Evolutionary conservation across 2,113 vertebrate genomes (phyloP).

Genomic region (Herpetotheres cachinnans): DNA sequence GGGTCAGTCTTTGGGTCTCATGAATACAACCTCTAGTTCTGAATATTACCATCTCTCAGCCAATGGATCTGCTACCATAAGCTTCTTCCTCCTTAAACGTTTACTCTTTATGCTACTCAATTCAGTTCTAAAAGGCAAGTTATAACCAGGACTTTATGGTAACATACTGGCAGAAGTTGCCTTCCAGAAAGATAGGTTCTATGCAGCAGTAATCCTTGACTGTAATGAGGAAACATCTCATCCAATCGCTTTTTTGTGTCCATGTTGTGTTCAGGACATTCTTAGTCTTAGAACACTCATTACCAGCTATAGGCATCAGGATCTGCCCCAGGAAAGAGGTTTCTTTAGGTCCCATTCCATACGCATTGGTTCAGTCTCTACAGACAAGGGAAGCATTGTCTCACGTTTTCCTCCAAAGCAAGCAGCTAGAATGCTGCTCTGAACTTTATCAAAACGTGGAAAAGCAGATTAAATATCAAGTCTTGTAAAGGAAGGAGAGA

Average conservation of each 20-base stretch:
- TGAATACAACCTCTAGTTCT: not conserved
- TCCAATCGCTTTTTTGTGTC: not conserved
- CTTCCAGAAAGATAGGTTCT: not conserved
- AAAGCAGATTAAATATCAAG: not conserved
- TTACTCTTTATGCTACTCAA: not conserved
- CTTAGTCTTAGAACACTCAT: not conserved
- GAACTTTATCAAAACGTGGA: not conserved
- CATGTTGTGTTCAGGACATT: not conserved
- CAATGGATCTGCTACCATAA: not conserved
- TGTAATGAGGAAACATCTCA: not conserved
- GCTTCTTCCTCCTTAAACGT: not conserved
- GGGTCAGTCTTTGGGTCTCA: not conserved
- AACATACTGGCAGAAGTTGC: not conserved
- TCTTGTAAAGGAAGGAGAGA: not conserved
- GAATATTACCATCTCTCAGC: not conserved
- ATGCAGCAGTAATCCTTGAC: not conserved
- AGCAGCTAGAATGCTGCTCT: not conserved
- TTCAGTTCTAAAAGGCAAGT: not conserved
- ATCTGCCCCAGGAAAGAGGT: not conserved
- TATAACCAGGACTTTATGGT: not conserved
- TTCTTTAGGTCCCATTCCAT: not conserved
- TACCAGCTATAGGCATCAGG: not conserved
- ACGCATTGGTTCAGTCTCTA: not conserved
- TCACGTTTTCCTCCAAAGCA: not conserved
- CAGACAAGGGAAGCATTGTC: not conserved